Conservation (phyloP, 2,113 vertebrate species). For the Riparia riparia region DNA sequence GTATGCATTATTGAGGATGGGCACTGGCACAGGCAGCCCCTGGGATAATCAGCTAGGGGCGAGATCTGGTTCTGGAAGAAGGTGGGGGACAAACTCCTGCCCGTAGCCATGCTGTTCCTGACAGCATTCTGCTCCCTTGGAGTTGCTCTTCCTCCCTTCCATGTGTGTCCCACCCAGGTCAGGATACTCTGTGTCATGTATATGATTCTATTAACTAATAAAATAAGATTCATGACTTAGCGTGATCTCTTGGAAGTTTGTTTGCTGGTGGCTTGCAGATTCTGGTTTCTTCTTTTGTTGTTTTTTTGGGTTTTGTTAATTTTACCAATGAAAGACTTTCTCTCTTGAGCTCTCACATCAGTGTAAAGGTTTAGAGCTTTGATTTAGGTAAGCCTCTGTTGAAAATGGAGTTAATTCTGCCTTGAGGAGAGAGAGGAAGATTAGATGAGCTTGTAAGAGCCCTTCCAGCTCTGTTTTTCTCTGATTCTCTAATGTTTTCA, state of each 20-base stretch:
- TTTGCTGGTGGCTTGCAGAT: not conserved
- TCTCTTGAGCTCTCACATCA: not conserved
- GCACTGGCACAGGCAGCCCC: not conserved
- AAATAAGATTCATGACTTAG: not conserved
- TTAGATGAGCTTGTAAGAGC: not conserved
- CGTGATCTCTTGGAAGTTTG: not conserved
- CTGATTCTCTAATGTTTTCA: not conserved
- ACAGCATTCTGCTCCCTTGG: not conserved
- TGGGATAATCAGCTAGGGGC: not conserved
- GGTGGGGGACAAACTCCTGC: not conserved
- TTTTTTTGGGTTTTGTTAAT: not conserved
- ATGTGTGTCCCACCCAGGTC: not conserved
- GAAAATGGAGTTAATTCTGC: not conserved
- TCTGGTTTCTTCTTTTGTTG: not conserved
- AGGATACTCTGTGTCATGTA: not conserved
- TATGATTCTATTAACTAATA: not conserved
- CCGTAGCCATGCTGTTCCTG: rapidly evolving
- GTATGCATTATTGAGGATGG: not conserved
- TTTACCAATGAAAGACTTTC: not conserved
- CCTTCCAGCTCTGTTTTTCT: not conserved
- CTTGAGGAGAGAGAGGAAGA: not conserved
- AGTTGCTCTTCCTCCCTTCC: not conserved
- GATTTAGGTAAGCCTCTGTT: not conserved
- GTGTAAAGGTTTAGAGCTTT: not conserved
- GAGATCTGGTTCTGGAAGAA: not conserved